A percentile compares a stretch with the other conserved stretches of the same genome.
Conservation (phyloP, 2,113 vertebrate genomes). For the Cervus canadensis region DNA sequence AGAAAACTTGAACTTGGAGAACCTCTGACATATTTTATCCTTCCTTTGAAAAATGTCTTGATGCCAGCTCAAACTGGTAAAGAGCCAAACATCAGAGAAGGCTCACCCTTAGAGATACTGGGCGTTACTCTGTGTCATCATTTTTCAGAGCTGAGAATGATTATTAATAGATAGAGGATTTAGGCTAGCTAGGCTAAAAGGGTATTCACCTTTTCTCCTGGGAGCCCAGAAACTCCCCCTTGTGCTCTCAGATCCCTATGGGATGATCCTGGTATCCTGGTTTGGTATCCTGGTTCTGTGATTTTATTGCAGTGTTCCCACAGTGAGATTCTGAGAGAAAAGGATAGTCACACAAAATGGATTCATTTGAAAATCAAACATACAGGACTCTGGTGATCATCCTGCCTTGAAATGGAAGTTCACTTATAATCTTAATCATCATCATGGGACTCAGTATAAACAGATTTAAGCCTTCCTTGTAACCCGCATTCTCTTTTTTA, state of each 20-base stretch:
- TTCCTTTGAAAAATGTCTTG: slow-evolving; percentile 9
- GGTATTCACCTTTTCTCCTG: not conserved
- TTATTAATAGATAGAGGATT: not conserved
- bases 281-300: not conserved
- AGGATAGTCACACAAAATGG: not conserved
- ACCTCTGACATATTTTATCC: not conserved
- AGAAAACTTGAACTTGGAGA: not conserved
- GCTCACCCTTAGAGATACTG: not conserved
- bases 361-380: not conserved
- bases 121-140: not conserved
- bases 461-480: not conserved
- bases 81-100: not conserved
- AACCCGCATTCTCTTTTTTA: not conserved
- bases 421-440: not conserved
- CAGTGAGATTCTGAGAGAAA: not conserved
- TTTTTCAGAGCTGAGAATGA: not conserved
- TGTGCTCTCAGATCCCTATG: not conserved
- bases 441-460: not conserved
- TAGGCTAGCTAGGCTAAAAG: not conserved
- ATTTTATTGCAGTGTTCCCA: not conserved
- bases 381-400: not conserved
- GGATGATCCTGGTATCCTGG: not conserved
- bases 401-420: not conserved
- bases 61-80: not conserved
- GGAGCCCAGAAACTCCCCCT: not conserved